phyloP scores from a whole-genome alignment of 2,797 vertebrate genomes.

The Cryptoprocta ferox region DNA sequence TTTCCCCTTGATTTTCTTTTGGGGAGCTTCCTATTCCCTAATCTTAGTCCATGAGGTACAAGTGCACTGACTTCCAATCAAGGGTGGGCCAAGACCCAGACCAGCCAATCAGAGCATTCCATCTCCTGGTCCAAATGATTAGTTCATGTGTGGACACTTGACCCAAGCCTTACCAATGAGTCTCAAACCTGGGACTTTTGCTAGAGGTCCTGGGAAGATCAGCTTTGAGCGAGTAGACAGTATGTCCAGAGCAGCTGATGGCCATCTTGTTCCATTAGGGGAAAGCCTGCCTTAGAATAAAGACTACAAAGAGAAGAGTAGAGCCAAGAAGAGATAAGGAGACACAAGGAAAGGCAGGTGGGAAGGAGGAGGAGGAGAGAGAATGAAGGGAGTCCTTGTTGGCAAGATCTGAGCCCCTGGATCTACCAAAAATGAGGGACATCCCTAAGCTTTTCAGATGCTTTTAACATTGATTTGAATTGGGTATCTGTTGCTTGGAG shows the following conservation, averaged over 20 bases:
- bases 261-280: not conserved
- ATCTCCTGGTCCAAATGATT: not conserved
- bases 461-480: not conserved
- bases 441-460: not conserved
- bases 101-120: not conserved
- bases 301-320: not conserved
- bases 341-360: not conserved
- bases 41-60: not conserved
- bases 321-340: not conserved
- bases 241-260: not conserved
- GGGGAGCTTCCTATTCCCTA: not conserved
- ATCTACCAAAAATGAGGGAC: not conserved
- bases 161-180: not conserved
- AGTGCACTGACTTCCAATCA: not conserved
- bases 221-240: not conserved
- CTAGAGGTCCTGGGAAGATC: not conserved
- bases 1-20: not conserved
- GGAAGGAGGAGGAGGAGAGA: not conserved
- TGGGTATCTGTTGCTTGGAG: conserved; percentile 1
- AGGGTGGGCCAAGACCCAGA: not conserved
- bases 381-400: not conserved
- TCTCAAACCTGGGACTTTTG: not conserved
- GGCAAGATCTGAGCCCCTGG: not conserved
- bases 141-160: not conserved
- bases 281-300: not conserved